These are phyloP conservation scores for Morelia viridis DNA, from an alignment of 2,797 vertebrate species.

Conservation along the genomic window DNA sequence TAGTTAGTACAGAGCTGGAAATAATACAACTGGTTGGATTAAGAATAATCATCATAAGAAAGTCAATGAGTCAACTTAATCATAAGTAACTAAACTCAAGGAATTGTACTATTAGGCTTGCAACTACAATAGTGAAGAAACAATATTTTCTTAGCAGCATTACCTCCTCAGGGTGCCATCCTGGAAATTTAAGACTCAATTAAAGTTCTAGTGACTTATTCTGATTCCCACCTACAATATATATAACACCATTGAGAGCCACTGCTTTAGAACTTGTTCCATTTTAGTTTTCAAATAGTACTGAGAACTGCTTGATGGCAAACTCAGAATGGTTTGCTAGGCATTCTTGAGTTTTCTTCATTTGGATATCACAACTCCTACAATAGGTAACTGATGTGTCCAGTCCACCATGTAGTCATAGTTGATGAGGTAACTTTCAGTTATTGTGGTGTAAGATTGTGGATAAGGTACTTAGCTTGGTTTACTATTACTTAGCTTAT, in stretches of 20 bases:
- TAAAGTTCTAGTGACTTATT: not conserved
- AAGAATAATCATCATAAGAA: not conserved
- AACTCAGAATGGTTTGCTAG: not conserved
- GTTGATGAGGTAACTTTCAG: not conserved
- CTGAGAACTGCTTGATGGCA: not conserved
- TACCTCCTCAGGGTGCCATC: not conserved
- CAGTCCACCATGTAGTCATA: not conserved
- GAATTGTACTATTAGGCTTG: not conserved
- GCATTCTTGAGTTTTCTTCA: not conserved
- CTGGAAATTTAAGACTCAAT: not conserved
- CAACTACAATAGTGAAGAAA: not conserved
- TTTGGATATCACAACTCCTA: not conserved
- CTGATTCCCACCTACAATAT: not conserved
- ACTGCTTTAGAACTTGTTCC: not conserved
- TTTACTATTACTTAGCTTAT: not conserved
- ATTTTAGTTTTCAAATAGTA: not conserved
- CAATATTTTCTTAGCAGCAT: not conserved
- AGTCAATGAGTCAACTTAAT: not conserved
- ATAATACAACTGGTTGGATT: not conserved
- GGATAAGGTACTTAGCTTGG: not conserved
- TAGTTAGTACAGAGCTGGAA: not conserved
- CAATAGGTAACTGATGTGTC: not conserved
- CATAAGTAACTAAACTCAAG: not conserved
- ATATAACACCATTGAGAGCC: not conserved
- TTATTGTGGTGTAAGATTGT: not conserved